Base-by-base conservation (phyloP, 2,113 vertebrate species). In the Dryoscopus gambensis region DNA sequence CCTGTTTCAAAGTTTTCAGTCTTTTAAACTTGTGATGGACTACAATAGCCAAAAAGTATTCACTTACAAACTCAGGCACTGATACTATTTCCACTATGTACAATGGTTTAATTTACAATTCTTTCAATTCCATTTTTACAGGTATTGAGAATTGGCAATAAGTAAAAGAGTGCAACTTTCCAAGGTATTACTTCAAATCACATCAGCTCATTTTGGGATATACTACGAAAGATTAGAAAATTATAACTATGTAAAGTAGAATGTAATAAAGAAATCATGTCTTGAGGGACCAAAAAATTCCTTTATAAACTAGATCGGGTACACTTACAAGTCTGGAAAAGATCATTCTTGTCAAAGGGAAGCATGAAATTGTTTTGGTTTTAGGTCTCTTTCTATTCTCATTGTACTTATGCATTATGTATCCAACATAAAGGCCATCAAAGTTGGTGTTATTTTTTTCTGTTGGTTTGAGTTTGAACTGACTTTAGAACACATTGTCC, bases 71-170 rank as follows among this genome's bases (percentile, higher is more conserved):
- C 65, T 89, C 19, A 20, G 82, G 62, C 69, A 91, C 49, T 67
- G 67, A 84, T 84, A 93, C 11, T 47, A 68, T 40, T 95, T 95
- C 87, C 28, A 37, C 77, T 95, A 77, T 81, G 92, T 90, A 69
- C 73, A 96, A 64, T 86, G 37, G 24, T 91, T 97, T 93, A 97
- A 95, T 97, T 97, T 98, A 81, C 42, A 97, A 81, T 60, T 94
- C 90, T 91, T 98, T 97, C 44, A 92, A 84, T 95, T 97, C 56
- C 27, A 68, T 97, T 97, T 95, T 95, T 96, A 95, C 76, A 93
- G 77, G 65, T 88, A 90, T 75, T 96, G 71, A 90, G 97, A 96
- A 91, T 44, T 96, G 80, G 65, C 83, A 97, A 91, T 81, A 94
- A 96, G 44, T 94, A 75, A 95, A 95, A 88, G 18, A 73, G 31